Evolutionary conservation across 2,113 vertebrate species (phyloP).

Genomic region (Pachycephala philippinensis): DNA sequence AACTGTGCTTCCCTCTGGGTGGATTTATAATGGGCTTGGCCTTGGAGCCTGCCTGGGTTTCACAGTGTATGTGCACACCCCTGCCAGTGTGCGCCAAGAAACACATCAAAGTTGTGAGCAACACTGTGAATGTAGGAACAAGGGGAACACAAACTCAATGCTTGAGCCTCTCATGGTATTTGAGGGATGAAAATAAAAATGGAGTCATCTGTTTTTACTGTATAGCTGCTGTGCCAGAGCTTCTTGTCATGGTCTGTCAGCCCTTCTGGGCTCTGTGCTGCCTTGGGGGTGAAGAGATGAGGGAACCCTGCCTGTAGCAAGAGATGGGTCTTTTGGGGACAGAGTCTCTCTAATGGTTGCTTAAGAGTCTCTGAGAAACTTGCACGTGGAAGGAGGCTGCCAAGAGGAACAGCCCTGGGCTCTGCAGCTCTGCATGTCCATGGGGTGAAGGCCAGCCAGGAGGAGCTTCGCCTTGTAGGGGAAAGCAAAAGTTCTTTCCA

Average conservation of each 20-base stretch:
- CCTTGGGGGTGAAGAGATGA: neutral
- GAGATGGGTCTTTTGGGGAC: rapidly evolving
- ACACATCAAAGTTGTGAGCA: too few relatives aligned
- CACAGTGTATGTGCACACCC: neutral
- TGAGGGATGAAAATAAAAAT: neutral
- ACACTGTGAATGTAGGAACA: too few relatives aligned
- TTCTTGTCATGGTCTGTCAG: neutral
- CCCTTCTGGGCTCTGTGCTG: neutral
- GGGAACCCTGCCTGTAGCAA: neutral
- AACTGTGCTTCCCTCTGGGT: neutral
- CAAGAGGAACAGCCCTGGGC: neutral
- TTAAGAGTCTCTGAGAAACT: neutral
- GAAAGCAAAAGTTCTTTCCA: neutral
- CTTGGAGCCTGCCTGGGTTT: neutral
- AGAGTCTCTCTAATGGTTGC: neutral
- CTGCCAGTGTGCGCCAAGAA: neutral
- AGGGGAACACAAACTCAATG: neutral
- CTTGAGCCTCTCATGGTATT: neutral
- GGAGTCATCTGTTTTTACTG: neutral
- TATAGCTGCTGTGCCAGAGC: neutral
- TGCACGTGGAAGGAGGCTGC: rapidly evolving
- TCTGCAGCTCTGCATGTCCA: rapidly evolving
- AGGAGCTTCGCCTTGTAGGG: neutral
- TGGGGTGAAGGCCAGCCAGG: rapidly evolving
- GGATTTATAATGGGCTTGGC: rapidly evolving